Evolutionary conservation across 23 tunicate genomes (phyloP), one percentile per base, ranked within the genome.

Genomic region (Ascidia mentula): DNA sequence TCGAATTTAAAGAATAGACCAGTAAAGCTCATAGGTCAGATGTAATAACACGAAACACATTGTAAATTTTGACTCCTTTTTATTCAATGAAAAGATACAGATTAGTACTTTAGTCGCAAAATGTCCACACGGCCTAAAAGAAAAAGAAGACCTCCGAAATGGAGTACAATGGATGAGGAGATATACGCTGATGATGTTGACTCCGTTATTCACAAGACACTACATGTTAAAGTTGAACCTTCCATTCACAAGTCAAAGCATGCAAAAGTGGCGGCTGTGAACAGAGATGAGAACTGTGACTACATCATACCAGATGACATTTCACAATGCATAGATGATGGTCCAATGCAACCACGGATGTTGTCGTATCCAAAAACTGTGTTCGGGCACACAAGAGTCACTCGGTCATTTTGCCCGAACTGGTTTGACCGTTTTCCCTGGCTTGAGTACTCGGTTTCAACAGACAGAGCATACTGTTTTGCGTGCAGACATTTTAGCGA

Each of bases 361-460:
- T 40, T 46, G 32, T 31, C 76, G 20, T 83, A 83, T 32, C 87
- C 87, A 8, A 83, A 76, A 83, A 83, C 87, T 12, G 32, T 32
- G 31, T 31, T 75, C 33, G 72, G 79, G 0, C 46, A 38, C 39
- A 40, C 76, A 4, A 1, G 76, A 5, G 69, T 69, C 7, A 46
- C 75, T 7, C 75, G 81, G 6, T 83, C 87, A 75, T 83, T 83
- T 83, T 75, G 87, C 76, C 39, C 81, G 13, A 83, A 83, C 39
- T 83, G 87, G 87, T 83, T 60, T 65, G 60, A 76, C 32, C 73
- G 75, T 24, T 83, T 75, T 83, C 81, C 87, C 1, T 83, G 87
- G 87, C 76, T 83, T 2, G 87, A 83, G 40, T 83, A 83, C 38
- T 83, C 87, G 1, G 40, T 83, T 2, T 83, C 81, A 7, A 18